Evolutionary conservation across 1,140 invertebrate species (phyloP), one percentile per base, ranked within the genome.

Genomic region (Nymphalis io): DNA sequence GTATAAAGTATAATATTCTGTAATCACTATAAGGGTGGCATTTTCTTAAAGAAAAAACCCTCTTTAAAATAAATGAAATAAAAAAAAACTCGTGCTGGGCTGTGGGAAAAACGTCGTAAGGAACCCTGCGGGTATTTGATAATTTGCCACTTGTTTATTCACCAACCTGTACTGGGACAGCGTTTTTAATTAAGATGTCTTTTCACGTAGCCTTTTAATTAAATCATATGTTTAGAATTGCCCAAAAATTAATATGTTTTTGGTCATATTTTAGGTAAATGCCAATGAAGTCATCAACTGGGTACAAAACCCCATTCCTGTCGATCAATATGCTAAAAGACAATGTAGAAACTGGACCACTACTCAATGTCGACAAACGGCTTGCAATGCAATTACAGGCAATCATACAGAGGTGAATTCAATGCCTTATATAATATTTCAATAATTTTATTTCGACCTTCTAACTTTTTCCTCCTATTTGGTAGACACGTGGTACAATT

Each of bases 231-330:
- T 48, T 18, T 48, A 16, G 8, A 48, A 21, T 21, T 53, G 6
- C 2, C 48, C 11, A 6, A 27, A n/a, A 5, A 27, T 21, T 16
- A 2, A 27, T 55, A 15, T 4, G 4, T 23, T 12, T 11, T 23
- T 20, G 1, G 16, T 8, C 11, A 8, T 5, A 58, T 57, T 55
- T 61, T 39, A 92, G 90, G 87, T 88, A 2, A 91, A 85, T 16
- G 75, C 86, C 2, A 83, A 84, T 57, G 91, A 93, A 72, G 92
- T 93, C 6, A 82, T 95, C 13, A 92, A 94, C 68, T 95, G 93
- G 94, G 88, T 94, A 23, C 90, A 92, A 73, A 92, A 93, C 68
- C 94, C 94, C 0, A 86, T 92, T 0, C 77, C 92, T 2, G 38
- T 93, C 2, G 68, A 80, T 23, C 82, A 93, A 55, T 86, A 87